Base-by-base conservation (phyloP, 53 echinoderm and acorn worm species). In the Astropecten irregularis region DNA sequence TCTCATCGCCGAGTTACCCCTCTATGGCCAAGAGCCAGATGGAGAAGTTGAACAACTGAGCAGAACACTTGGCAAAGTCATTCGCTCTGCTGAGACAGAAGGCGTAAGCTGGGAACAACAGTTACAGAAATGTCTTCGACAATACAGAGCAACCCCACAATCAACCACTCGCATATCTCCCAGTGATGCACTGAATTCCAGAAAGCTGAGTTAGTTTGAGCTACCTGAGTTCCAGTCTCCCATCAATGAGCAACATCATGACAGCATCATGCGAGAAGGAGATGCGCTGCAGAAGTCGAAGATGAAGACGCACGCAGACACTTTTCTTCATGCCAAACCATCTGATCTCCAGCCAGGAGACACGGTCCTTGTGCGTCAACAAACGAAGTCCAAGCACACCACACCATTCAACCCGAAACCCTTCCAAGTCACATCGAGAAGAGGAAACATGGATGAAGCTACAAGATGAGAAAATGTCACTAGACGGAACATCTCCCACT, bases 391-490 rank as follows among this genome's bases (percentile, higher is more conserved):
- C 19, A 82, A 82, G 16, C 57, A 29, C 21, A 73, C 66, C 20
- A 42, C 87, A 31, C 91, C 91, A 35, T 87, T 91, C 74, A 74
- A 91, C 51, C 87, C 91, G 31, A 69, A 69, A 40, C 91, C 91
- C 26, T 76, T 55, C 46, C 82, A 20, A 48, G 87, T 91, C 1
- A 57, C 27, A 4, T 37, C 48, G 73, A 86, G 83, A 82, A 82
- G 16, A 59, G 87, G 83, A 35, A 87, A 81, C 50, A 59, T 36
- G 9, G 50, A 83, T 46, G 68, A 81, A 16, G 86, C 91, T 13
- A 57, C 67, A 42, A 73, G 83, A 83, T 66, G 68, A 28, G 76
- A 73, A n/a, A 30, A 36, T 1, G 57, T 61, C 3, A 86, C 86
- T 0, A 90, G 49, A 32, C 40, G 72, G 20, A 85, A 90, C 71